phyloP scores from a whole-genome alignment of 2,113 vertebrate genomes.

The Cryptotis parvus region DNA sequence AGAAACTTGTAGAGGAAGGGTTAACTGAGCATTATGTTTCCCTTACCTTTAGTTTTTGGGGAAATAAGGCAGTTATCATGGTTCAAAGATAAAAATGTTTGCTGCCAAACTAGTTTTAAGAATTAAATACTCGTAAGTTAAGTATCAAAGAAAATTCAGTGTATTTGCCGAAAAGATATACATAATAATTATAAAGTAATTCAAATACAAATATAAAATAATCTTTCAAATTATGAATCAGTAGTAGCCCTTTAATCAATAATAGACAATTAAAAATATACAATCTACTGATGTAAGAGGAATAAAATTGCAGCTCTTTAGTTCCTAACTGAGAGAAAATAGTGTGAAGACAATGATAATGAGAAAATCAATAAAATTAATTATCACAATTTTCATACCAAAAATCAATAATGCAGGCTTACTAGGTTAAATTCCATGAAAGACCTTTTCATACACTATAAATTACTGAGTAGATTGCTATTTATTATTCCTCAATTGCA shows the following conservation, averaged over 20 bases:
- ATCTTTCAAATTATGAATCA: constrained; percentile 62
- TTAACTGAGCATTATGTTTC: too few relatives aligned
- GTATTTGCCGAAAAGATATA: constrained; percentile 28
- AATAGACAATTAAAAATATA: constrained; percentile 41
- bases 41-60: too few relatives aligned
- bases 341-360: constrained; percentile 35
- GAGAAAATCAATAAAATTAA: constrained; percentile 55
- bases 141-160: constrained; percentile 34
- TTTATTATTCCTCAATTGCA: background rate
- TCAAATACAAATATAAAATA: constrained; percentile 38
- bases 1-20: too few relatives aligned
- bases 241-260: constrained; percentile 52
- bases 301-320: constrained; percentile 34
- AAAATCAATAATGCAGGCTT: constrained; percentile 49
- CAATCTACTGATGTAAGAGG: constrained; percentile 52
- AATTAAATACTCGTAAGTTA: constrained; percentile 39
- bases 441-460: background rate
- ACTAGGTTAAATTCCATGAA: constrained; percentile 42
- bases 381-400: constrained; percentile 4
- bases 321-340: constrained; percentile 26
- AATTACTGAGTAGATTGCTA: constrained; percentile 44
- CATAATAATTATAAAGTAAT: constrained; percentile 55
- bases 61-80: too few relatives aligned
- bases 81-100: background rate
- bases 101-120: constrained; percentile 36